Conservation (phyloP, 2,113 vertebrate genomes). For the Pterocles burchelli region DNA sequence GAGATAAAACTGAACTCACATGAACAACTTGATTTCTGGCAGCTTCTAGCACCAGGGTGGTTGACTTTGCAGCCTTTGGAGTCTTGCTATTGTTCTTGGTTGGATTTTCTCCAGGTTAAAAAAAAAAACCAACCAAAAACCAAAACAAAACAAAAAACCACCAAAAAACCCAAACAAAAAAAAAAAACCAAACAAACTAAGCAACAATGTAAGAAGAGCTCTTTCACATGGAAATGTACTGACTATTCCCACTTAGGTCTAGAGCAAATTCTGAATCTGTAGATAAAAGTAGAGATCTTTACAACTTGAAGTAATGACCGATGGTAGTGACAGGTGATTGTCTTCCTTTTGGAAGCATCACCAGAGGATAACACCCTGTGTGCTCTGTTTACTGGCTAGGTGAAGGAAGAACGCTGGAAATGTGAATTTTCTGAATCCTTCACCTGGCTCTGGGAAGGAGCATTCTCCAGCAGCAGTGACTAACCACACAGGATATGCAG, state of each 20-base stretch:
- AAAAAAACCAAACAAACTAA: background rate
- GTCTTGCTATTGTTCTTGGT: background rate
- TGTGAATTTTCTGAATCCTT: background rate
- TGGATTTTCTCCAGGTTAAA: slow-evolving; percentile 8
- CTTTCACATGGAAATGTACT: background rate
- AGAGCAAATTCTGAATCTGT: background rate
- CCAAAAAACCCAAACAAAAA: no score
- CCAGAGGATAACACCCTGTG: background rate
- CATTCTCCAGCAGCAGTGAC: background rate
- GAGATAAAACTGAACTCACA: background rate
- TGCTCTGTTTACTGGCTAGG: background rate
- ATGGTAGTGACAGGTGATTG: background rate
- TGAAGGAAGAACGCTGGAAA: background rate
- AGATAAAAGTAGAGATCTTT: background rate
- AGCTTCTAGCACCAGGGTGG: background rate
- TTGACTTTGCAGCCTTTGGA: slow-evolving; percentile 13
- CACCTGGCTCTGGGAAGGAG: background rate
- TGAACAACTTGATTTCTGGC: background rate
- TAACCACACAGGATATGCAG: background rate
- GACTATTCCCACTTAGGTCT: background rate
- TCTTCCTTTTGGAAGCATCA: background rate
- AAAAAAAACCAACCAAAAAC: no score
- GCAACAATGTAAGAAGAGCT: background rate
- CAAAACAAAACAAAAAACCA: background rate
- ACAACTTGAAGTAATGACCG: background rate